A percentile compares a stretch with the other conserved stretches of the same genome.
Conservation (phyloP, 1,140 invertebrate species). For the Globodera ellingtonae region DNA sequence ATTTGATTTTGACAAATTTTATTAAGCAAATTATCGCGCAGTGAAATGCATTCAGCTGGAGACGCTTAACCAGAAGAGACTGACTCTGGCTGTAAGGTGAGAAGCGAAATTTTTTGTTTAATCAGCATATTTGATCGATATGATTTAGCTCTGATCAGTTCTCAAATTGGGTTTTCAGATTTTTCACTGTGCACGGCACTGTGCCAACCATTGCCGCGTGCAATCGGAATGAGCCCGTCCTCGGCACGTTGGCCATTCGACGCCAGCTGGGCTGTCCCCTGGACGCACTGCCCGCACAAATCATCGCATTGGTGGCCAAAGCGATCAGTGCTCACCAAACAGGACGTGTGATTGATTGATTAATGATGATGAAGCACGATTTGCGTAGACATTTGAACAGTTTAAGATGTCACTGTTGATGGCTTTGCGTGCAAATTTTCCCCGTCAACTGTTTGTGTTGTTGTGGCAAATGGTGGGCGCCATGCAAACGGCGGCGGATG, state of each 20-base stretch:
- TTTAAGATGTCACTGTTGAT: neutral
- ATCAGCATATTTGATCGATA: neutral
- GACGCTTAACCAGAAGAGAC: constrained; percentile 73
- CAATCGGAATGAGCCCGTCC: constrained; percentile 18
- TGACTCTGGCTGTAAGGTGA: constrained; percentile 49
- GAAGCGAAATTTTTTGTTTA: neutral
- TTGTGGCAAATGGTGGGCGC: neutral
- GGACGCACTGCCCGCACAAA: neutral
- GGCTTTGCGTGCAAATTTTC: neutral
- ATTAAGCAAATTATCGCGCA: constrained; percentile 77
- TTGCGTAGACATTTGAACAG: no score
- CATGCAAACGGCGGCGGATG: neutral
- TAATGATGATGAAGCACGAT: no score
- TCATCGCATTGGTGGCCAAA: neutral
- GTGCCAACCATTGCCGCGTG: constrained; percentile 32
- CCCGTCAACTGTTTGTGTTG: neutral
- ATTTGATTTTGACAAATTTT: neutral
- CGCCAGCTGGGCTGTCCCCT: constrained; percentile 15
- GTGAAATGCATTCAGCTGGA: constrained; percentile 77
- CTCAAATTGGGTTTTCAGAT: constrained; percentile 21
- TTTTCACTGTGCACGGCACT: constrained; percentile 20
- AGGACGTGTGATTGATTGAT: neutral
- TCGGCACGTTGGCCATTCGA: neutral
- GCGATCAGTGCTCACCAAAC: neutral
- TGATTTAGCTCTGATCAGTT: neutral